Conservation (phyloP, 1,140 invertebrate species). For the Scaptomyza hsui region DNA sequence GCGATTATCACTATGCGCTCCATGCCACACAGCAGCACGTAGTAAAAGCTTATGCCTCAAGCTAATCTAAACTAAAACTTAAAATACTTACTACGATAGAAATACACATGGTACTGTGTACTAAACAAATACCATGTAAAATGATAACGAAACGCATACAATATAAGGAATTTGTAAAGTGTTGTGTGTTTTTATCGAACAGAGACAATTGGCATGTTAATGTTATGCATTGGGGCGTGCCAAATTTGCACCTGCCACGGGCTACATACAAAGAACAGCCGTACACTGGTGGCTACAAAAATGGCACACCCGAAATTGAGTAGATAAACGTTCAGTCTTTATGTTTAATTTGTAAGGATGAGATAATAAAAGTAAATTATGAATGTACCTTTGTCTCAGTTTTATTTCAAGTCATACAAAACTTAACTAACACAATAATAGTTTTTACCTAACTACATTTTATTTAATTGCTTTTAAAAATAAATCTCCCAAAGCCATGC, state of each 20-base stretch:
- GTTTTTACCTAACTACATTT: neutral
- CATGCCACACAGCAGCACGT: neutral
- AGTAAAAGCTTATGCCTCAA: neutral
- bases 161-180: neutral
- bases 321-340: too few relatives aligned
- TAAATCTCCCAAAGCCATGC: neutral
- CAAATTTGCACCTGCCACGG: conserved; percentile 21
- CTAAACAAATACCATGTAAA: neutral
- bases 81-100: neutral
- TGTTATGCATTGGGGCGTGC: conserved; percentile 36
- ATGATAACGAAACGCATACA: conserved; percentile 1
- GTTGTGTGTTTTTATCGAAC: conserved; percentile 17
- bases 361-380: too few relatives aligned
- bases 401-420: neutral
- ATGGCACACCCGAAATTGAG: too few relatives aligned
- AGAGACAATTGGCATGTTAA: conserved; percentile 34
- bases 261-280: neutral
- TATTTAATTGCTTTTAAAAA: neutral
- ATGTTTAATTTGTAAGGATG: too few relatives aligned
- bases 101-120: neutral
- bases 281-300: conserved; percentile 34
- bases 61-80: conserved; percentile 1
- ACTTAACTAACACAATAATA: neutral
- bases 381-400: neutral
- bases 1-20: neutral